phyloP scores from a whole-genome alignment of 1,140 invertebrate species.

The Ruditapes philippinarum region DNA sequence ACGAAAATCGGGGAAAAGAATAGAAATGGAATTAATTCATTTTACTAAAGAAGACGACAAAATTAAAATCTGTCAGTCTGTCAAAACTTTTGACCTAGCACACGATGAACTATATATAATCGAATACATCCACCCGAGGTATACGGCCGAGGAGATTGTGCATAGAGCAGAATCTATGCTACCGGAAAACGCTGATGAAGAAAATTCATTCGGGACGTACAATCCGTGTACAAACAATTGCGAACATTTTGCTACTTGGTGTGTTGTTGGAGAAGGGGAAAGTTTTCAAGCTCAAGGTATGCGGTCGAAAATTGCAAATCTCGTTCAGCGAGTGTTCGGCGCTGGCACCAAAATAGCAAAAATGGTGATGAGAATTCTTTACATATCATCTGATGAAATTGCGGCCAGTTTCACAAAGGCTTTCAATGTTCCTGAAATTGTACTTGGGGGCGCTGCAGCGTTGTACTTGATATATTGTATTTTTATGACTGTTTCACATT shows the following conservation, averaged over 20 bases:
- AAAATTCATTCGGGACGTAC: constrained; percentile 6
- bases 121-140: constrained; percentile 16
- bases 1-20: not conserved
- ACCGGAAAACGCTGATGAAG: not conserved
- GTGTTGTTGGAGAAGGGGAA: constrained; percentile 36
- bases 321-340: not conserved
- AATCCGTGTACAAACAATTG: constrained; percentile 20
- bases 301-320: not conserved
- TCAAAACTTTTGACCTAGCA: not conserved
- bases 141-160: constrained; percentile 31
- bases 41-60: not conserved
- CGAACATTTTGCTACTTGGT: constrained; percentile 63
- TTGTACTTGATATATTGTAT: constrained; percentile 46
- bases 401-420: not conserved
- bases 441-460: not conserved
- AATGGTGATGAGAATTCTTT: not conserved
- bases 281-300: constrained; percentile 44
- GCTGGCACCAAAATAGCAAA: not conserved
- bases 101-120: constrained; percentile 22
- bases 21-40: constrained; percentile 2
- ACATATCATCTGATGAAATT: constrained; percentile 46
- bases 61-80: constrained; percentile 9
- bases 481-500: constrained; percentile 10
- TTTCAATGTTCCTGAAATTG: not conserved
- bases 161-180: constrained; percentile 34